Evolutionary conservation across 2,888 invertebrate genomes (phyloP), one percentile per base, ranked within the genome.

Genomic region (Caenorhabditis macrosperma): DNA sequence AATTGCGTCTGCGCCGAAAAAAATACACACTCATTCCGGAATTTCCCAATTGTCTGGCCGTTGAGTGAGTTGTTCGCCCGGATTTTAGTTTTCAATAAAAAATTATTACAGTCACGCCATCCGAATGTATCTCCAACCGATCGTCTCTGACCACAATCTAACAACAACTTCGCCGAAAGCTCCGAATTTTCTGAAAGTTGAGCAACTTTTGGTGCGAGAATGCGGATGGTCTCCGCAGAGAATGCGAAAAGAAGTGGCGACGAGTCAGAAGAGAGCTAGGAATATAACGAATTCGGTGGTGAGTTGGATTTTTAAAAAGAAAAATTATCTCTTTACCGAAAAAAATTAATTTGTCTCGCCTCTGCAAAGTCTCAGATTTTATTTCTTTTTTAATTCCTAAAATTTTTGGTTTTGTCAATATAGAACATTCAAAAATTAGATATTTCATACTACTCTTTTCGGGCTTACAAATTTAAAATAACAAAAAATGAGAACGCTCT

Each of bases 31-130:
- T 85, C 20, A 74, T 74, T 4, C 33, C 46, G 22, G 82, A 74
- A 12, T 85, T 85, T 41, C 85, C 85, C 4, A 85, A 84, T 64
- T 78, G 72, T 5, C 77, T 77, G 20, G 50, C 57, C 15, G 75
- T 82, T 33, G 26, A 44, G 81, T 81, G 30, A 61, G 78, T 46
- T 54, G n/a, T 15, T 5, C 9, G 10, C 35, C 38, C 9, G 44
- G 22, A 30, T 46, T 15, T 15, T 2, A 9, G 17, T 30, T 54
- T 12, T 67, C 33, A 20, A n/a, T n/a, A n/a, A n/a, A n/a, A n/a
- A n/a, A n/a, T n/a, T n/a, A n/a, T 33, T 76, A 28, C 59, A 82
- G 81, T n/a, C 77, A 80, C 24, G 84, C 84, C 5, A 61, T 82
- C 26, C 67, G 52, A 59, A 54, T 81, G 33, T 84, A 84, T 50